Evolutionary conservation across 1,140 invertebrate species (phyloP).

Genomic region (Chionoecetes opilio): DNA sequence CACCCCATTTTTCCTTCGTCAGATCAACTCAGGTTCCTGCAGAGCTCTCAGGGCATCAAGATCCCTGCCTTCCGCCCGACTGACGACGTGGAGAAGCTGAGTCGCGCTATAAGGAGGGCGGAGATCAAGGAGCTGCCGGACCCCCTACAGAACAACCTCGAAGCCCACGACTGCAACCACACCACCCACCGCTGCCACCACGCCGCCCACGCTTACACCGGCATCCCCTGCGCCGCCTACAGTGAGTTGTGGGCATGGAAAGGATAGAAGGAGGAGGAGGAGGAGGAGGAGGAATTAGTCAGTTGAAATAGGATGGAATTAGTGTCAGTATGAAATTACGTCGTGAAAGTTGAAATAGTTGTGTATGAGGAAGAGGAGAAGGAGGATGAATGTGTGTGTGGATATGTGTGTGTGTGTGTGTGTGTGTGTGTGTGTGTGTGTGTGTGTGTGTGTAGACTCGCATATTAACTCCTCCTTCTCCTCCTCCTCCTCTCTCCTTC

Average conservation of each 20-base stretch:
- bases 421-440: neutral
- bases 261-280: too few species aligned
- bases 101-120: conserved; percentile 44
- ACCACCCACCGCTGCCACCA: conserved; percentile 94
- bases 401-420: too few species aligned
- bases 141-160: conserved; percentile 83
- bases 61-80: conserved; percentile 83
- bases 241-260: conserved; percentile 86
- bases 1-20: conserved; percentile 58
- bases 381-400: too few species aligned
- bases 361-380: too few species aligned
- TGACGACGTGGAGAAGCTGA: conserved; percentile 87
- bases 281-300: too few species aligned
- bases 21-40: conserved; percentile 91
- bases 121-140: conserved; percentile 65
- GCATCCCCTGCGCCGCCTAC: conserved; percentile 92
- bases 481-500: neutral
- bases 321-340: too few species aligned
- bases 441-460: neutral
- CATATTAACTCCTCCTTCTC: neutral
- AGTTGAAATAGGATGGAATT: too few species aligned
- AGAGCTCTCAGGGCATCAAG: conserved; percentile 85
- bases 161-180: conserved; percentile 88
- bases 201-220: conserved; percentile 95
- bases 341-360: too few species aligned